Base-by-base conservation (phyloP, 2,113 vertebrate species). In the Serilophus lunatus region DNA sequence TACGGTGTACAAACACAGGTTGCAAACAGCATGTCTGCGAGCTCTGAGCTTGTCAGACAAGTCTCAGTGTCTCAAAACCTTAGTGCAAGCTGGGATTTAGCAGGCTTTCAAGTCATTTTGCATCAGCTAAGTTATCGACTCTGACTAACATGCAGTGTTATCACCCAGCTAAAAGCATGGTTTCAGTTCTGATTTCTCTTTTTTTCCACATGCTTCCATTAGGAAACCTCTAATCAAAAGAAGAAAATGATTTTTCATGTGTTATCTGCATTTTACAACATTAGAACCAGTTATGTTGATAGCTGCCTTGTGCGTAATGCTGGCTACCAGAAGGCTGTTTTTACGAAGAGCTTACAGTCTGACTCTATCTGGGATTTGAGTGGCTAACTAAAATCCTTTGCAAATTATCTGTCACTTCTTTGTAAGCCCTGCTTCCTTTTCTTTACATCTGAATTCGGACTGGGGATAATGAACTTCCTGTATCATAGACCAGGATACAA, bases 391-490 rank as follows among this genome's bases (percentile, higher is more conserved):
- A 96, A 94, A 96, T 80, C 91, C 96, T 97, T 88, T 84, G 92
- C 93, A 96, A 97, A 96, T 93, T 94, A 97, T 96, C 92, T 97
- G 96, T 96, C 76, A 18, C 88, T 92, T 93, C 97, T 97, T 96
- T 98, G 97, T 97, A 88, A 91, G 88, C 90, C 65, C 74, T 86
- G 94, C 96, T 98, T 98, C 97, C 97, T 97, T n/a, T 96, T 97
- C 91, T 81, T 72, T 95, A 65, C 3, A 45, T 80, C 95, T 97
- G 97, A 88, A 95, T 98, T 96, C 29, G 82, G 94, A 88, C 83
- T 42, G 71, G 86, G 71, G 82, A 98, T 94, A 98, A 98, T 97
- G 96, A 97, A 96, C 97, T 98, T 98, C 98, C 98, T 98, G 97
- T 96, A 92, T 96, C 96, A 83, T 81, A 86, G 92, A 82, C 76